Percentiles rank a stretch among this genome's conserved stretches.
Conservation (phyloP, 2,888 invertebrate species). For the Galerucella calmariensis region DNA sequence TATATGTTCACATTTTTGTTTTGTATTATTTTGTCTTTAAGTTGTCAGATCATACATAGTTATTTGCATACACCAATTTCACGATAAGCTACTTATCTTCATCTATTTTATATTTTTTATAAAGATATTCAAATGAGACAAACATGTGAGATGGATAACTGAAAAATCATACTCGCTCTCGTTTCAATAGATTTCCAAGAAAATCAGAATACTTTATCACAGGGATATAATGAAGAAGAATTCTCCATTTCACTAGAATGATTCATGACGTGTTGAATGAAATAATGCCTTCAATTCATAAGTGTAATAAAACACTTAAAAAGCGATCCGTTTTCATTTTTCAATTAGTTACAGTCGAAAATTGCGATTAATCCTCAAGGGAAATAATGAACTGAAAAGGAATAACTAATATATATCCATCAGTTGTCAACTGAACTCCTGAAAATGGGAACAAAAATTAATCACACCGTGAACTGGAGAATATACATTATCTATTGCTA, state of each 20-base stretch:
- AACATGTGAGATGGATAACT: no score
- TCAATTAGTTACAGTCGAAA: constrained; percentile 41
- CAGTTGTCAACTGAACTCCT: constrained; percentile 36
- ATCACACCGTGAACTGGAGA: constrained; percentile 53
- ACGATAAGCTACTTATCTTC: no score
- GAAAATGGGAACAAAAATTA: constrained; percentile 55
- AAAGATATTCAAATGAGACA: no score
- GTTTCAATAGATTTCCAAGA: no score
- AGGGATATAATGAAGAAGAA: not conserved
- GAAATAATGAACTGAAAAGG: constrained; percentile 50
- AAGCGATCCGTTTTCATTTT: constrained; percentile 47
- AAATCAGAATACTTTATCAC: not conserved
- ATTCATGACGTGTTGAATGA: not conserved
- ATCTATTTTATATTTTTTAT: no score
- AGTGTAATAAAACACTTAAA: constrained; percentile 38
- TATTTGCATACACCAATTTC: no score
- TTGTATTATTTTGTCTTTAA: no score
- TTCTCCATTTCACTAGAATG: not conserved
- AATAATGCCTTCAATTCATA: not conserved
- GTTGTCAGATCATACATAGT: no score
- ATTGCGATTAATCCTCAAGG: constrained; percentile 45
- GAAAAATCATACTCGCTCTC: no score
- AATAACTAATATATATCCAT: constrained; percentile 52
- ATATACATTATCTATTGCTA: constrained; percentile 54
- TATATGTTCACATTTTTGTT: no score